Conservation (phyloP, 2,113 vertebrate species). For the Sphyrna mokarran region DNA sequence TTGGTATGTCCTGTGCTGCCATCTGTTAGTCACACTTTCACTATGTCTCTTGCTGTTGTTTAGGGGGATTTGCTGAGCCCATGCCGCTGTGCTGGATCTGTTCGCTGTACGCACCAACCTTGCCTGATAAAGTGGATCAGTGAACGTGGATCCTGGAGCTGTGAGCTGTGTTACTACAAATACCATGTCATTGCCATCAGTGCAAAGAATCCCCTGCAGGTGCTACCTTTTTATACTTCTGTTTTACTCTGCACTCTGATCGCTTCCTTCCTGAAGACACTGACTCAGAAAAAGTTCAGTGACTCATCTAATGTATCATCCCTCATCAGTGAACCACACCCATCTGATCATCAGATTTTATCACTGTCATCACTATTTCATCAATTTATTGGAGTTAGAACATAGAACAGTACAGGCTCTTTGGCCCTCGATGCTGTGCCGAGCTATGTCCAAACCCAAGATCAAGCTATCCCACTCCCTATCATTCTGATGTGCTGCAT, state of each 20-base stretch:
- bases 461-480: no score
- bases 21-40: background rate
- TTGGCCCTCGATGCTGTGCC: no score
- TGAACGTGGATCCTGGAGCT: conserved; percentile 95
- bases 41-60: conserved; percentile 38
- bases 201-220: conserved; percentile 98
- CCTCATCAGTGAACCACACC: background rate
- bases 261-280: conserved; percentile 22
- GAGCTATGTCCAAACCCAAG: no score
- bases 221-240: conserved; percentile 44
- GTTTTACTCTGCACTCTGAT: background rate
- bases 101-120: conserved; percentile 94
- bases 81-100: conserved; percentile 87
- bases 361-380: no score
- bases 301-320: background rate
- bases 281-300: background rate
- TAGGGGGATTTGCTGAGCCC: conserved; percentile 97
- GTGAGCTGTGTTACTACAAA: conserved; percentile 98
- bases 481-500: no score
- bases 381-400: no score
- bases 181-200: conserved; percentile 98
- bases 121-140: conserved; percentile 99
- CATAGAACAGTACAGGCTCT: no score
- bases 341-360: no score
- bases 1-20: background rate